A percentile compares a stretch with the other conserved stretches of the same genome.
phyloP scores from a whole-genome alignment of 2,797 vertebrate species.

The Erethizon dorsatum region DNA sequence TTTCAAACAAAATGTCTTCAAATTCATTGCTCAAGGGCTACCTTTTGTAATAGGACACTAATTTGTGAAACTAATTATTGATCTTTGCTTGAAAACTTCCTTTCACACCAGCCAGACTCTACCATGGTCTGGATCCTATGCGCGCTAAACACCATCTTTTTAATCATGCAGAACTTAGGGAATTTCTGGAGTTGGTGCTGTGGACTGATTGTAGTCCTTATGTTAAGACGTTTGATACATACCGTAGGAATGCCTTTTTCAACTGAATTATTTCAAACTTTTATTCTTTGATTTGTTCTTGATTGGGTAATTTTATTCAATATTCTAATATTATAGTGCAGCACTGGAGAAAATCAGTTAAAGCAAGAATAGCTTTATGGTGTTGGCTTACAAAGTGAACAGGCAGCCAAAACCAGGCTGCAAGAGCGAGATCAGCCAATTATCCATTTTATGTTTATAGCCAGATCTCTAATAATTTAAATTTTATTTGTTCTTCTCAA shows the following conservation, averaged over 20 bases:
- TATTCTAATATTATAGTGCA: background rate
- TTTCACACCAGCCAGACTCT: background rate
- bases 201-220: background rate
- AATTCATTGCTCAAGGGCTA: background rate
- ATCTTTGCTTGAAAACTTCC: slow-evolving; percentile 53
- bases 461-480: background rate
- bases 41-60: background rate
- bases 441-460: background rate
- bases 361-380: background rate
- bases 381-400: background rate
- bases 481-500: slow-evolving; percentile 43
- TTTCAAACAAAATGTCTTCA: background rate
- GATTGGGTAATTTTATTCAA: background rate
- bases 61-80: background rate
- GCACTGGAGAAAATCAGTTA: background rate
- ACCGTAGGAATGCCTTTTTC: background rate
- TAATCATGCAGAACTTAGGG: rapidly evolving
- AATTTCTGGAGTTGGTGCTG: background rate
- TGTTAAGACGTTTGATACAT: background rate
- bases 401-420: background rate
- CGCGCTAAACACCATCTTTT: background rate
- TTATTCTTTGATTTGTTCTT: background rate
- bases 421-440: background rate
- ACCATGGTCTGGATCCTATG: background rate
- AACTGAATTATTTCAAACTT: background rate